Evolutionary conservation across 2,113 vertebrate species (phyloP).

Genomic region (Carassius carassius): DNA sequence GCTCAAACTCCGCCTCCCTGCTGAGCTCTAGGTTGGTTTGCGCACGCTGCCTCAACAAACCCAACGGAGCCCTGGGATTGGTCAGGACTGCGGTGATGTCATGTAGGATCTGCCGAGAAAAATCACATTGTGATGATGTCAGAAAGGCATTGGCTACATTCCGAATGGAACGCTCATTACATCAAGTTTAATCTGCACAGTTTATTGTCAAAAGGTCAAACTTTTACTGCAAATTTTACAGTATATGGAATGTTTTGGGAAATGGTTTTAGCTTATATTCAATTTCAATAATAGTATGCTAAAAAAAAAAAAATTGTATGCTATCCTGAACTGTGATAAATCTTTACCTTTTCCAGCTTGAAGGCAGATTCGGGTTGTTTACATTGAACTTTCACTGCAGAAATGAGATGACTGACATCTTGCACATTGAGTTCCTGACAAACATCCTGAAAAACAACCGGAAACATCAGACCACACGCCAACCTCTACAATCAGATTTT

Average conservation of each 20-base stretch:
- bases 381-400: constrained; percentile 28
- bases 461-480: background rate
- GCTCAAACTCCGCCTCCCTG: constrained; percentile 72
- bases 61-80: constrained; percentile 71
- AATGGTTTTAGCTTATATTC: background rate
- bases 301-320: background rate
- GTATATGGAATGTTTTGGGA: too few relatives aligned
- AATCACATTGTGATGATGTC: background rate
- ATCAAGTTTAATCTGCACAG: background rate
- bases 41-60: constrained; percentile 70
- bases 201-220: background rate
- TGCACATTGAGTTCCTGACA: constrained; percentile 57
- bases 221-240: background rate
- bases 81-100: constrained; percentile 75
- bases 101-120: constrained; percentile 74
- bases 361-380: constrained; percentile 37
- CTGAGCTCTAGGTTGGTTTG: constrained; percentile 34
- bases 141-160: background rate
- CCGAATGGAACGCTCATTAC: background rate
- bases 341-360: constrained; percentile 56
- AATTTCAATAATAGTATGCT: background rate
- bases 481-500: too few relatives aligned
- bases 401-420: constrained; percentile 46
- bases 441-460: constrained; percentile 41
- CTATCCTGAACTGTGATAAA: background rate